Percentiles rank a stretch among this genome's conserved stretches.
phyloP scores from a whole-genome alignment of 37 sponge, comb jelly and placozoan genomes.

The Spongilla lacustris region DNA sequence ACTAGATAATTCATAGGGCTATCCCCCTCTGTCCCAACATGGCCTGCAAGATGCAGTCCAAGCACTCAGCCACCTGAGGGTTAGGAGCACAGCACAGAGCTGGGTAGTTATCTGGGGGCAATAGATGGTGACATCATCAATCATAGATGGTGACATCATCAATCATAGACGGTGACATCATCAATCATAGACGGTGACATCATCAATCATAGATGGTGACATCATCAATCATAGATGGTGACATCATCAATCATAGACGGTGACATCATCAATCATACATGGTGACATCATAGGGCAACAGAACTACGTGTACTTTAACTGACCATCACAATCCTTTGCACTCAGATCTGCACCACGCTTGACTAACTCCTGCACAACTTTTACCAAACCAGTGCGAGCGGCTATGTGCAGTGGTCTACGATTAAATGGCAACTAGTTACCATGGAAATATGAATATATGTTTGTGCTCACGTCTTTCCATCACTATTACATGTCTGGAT shows the following conservation, averaged over 20 bases:
- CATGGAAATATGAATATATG: not conserved
- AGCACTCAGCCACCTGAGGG: slow-evolving; percentile 67
- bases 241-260: too few relatives aligned
- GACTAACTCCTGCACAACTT: slow-evolving; percentile 77
- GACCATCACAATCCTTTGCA: slow-evolving; percentile 66
- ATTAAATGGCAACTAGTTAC: not conserved
- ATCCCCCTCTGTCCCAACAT: slow-evolving; percentile 64
- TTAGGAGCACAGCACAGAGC: slow-evolving; percentile 76
- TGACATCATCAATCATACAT: not conserved
- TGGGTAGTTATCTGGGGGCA: slow-evolving; percentile 54
- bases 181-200: not conserved
- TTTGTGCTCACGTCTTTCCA: slow-evolving; percentile 52
- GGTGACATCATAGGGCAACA: slow-evolving; percentile 4
- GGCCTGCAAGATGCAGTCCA: slow-evolving; percentile 73
- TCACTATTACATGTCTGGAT: slow-evolving; percentile 39
- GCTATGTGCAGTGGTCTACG: slow-evolving; percentile 81
- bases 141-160: not conserved
- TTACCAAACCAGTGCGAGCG: slow-evolving; percentile 71
- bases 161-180: not conserved
- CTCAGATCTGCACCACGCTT: slow-evolving; percentile 64
- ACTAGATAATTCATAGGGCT: slow-evolving; percentile 2
- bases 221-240: not conserved
- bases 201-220: not conserved
- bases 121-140: not conserved
- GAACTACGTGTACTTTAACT: not conserved